Conservation (phyloP, 2,797 vertebrate species). For the Galagoides demidoff region DNA sequence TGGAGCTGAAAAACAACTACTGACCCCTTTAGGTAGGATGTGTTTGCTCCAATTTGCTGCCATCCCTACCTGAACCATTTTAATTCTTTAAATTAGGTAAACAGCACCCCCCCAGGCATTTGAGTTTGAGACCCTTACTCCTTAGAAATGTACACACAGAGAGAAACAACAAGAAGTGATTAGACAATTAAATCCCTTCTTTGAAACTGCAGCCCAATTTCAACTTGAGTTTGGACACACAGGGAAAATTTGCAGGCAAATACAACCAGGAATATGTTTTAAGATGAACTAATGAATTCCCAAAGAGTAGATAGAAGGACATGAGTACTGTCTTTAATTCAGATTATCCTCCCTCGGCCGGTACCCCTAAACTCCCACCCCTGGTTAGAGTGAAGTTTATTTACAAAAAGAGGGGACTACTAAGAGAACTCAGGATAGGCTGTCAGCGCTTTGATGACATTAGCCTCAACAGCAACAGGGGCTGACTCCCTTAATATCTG, state of each 20-base stretch:
- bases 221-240: background rate
- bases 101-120: background rate
- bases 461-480: background rate
- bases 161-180: background rate
- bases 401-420: background rate
- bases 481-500: background rate
- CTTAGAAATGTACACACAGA: background rate
- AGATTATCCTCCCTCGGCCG: background rate
- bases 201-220: constrained; percentile 22
- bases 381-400: background rate
- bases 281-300: background rate
- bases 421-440: background rate
- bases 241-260: background rate
- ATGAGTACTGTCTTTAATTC: background rate
- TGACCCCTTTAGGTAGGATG: background rate
- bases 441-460: constrained; percentile 7
- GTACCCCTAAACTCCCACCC: background rate
- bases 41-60: background rate
- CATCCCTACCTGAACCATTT: background rate
- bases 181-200: constrained; percentile 15
- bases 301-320: background rate
- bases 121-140: background rate
- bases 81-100: constrained; percentile 10
- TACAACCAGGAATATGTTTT: background rate
- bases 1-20: background rate